Conservation (phyloP, 2,113 vertebrate species). For the Callocephalon fimbriatum region DNA sequence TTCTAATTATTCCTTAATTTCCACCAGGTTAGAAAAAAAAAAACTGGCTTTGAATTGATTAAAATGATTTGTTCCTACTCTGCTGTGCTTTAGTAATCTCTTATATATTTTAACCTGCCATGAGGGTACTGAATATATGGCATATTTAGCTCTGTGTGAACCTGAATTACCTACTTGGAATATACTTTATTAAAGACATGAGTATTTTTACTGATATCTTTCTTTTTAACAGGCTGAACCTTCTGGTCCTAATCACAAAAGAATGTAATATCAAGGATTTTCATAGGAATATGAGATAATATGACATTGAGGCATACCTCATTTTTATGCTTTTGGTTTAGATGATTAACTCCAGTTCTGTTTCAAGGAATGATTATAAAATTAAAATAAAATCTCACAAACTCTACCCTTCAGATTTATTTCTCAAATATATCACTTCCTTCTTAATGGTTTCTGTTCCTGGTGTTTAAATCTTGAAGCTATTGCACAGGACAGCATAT, state of each 20-base stretch:
- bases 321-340: constrained; percentile 12
- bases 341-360: neutral
- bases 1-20: constrained; percentile 50
- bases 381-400: neutral
- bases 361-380: constrained; percentile 26
- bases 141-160: constrained; percentile 24
- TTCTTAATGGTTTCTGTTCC: constrained; percentile 27
- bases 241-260: constrained; percentile 28
- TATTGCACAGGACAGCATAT: neutral
- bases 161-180: constrained; percentile 49
- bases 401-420: neutral
- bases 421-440: neutral
- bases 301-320: neutral
- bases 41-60: constrained; percentile 46
- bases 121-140: neutral
- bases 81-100: neutral
- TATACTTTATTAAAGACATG: constrained; percentile 26
- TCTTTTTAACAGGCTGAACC: neutral
- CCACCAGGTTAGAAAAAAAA: constrained; percentile 18
- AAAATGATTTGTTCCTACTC: constrained; percentile 35
- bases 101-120: constrained; percentile 15
- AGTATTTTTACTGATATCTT: constrained; percentile 32
- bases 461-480: constrained; percentile 39
- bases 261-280: neutral
- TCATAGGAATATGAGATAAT: constrained; percentile 4